Percentiles rank a stretch among this genome's conserved stretches.
These are phyloP conservation scores for Agonopterix heracliana DNA, from an alignment of 2,888 invertebrate species.

Conservation along the genomic window DNA sequence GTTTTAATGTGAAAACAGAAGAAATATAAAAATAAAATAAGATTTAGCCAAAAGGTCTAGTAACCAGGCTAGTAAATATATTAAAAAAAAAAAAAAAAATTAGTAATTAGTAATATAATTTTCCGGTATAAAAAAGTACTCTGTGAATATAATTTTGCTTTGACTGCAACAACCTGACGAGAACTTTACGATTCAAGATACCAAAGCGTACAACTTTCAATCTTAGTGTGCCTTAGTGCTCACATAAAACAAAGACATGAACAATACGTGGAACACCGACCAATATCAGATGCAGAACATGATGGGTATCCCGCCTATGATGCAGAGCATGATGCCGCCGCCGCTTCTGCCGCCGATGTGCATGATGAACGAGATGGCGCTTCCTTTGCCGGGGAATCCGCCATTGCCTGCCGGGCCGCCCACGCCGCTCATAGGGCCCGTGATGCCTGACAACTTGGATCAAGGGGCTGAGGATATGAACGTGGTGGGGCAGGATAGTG, in stretches of 20 bases:
- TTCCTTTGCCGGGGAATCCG: constrained; percentile 8
- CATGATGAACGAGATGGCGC: constrained; percentile 15
- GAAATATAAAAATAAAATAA: too few relatives aligned
- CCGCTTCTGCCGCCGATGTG: constrained; percentile 17
- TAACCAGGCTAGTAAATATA: too few relatives aligned
- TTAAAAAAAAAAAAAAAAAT: too few relatives aligned
- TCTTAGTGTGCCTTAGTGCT: not conserved
- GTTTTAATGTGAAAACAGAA: too few relatives aligned
- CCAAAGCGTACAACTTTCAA: not conserved
- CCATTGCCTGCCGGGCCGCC: not conserved
- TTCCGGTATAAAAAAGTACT: too few relatives aligned
- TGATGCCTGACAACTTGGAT: constrained; percentile 15
- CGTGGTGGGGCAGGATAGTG: constrained; percentile 10
- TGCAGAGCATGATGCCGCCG: constrained; percentile 18
- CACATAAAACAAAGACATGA: not conserved
- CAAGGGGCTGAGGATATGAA: not conserved
- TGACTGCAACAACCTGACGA: too few relatives aligned
- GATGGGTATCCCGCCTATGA: constrained; percentile 19
- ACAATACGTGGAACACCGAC: constrained; percentile 20
- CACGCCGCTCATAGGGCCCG: constrained; percentile 18
- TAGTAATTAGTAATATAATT: too few relatives aligned
- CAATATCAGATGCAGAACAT: constrained; percentile 19
- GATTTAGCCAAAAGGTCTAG: too few relatives aligned
- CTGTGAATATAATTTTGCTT: too few relatives aligned
- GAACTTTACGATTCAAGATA: too few relatives aligned